Conservation (phyloP, 2,797 vertebrate species). For the Megaceryle alcyon region DNA sequence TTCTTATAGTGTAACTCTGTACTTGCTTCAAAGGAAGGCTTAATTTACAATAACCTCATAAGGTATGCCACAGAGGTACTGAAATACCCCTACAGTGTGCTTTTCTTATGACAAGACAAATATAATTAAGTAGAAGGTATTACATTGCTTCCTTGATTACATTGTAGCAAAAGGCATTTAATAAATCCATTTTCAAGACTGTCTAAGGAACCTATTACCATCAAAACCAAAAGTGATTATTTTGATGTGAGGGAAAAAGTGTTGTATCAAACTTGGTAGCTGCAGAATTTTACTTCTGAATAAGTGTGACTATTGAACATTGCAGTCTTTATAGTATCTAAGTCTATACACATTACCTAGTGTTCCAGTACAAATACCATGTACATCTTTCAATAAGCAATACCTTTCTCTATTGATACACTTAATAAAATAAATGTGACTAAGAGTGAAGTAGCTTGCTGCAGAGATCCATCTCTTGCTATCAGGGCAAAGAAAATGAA, state of each 20-base stretch:
- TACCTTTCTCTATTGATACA: background rate
- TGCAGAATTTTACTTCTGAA: background rate
- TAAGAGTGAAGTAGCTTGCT: background rate
- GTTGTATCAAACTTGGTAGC: background rate
- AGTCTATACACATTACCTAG: background rate
- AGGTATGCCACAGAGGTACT: background rate
- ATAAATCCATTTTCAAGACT: background rate
- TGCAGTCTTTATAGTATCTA: background rate
- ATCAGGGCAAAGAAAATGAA: slow-evolving; percentile 7
- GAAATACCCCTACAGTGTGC: background rate
- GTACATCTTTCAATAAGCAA: background rate
- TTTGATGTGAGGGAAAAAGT: background rate
- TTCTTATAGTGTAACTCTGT: background rate
- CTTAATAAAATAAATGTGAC: background rate
- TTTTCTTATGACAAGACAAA: background rate
- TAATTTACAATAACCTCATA: background rate
- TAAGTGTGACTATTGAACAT: background rate
- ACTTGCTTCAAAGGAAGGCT: background rate
- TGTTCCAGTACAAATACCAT: background rate
- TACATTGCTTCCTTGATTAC: background rate
- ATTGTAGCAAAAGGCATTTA: background rate
- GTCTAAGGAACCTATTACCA: background rate
- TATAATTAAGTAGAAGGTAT: background rate
- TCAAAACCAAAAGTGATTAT: background rate
- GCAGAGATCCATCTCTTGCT: background rate